Base-by-base conservation (phyloP, 2,888 invertebrate genomes). In the Caenorhabditis japonica region DNA sequence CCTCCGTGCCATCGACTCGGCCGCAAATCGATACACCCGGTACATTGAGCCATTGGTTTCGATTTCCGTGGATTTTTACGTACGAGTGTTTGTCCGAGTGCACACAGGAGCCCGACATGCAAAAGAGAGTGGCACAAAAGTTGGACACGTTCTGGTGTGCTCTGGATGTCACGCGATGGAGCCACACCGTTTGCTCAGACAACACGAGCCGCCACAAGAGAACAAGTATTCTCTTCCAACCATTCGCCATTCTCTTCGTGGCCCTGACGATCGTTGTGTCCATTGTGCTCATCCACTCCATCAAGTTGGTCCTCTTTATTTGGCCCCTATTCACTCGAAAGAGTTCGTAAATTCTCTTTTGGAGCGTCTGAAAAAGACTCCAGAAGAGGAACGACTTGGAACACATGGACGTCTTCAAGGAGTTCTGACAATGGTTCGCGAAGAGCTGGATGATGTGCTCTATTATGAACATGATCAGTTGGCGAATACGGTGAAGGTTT, bases 271-370 rank as follows among this genome's bases (percentile, higher is more conserved):
- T 27, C 75, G 71, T 33, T 86, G 85, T 44, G 72, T 78, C n/a
- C 81, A 85, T 58, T 86, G 86, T 52, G 60, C 64, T 1, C 75
- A 76, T 25, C 59, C 76, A 7, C 78, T 88, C 53, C 88, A 94
- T 92, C 88, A 94, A 79, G 94, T 94, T 10, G 99, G 99, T 1
- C 99, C 99, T 0, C 92, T 99, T 79, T 99, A 97, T 95, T 91
- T 93, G 0, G 94, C 92, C 0, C 92, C 93, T 0, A 91, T 99
- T 39, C 95, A 97, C 88, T 91, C 93, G 81, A 89, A 90, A 46
- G 88, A 90, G 0, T 99, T 99, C 89, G 92, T 97, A 0, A 85
- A 90, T 0, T 89, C 91, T 43, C 90, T 96, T 7, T 87, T 94
- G 8, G 77, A 80, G 12, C 78, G 79, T 8, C 55, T 85, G 34